phyloP scores from a whole-genome alignment of 1,140 invertebrate genomes.

The Pogonomyrmex barbatus region DNA sequence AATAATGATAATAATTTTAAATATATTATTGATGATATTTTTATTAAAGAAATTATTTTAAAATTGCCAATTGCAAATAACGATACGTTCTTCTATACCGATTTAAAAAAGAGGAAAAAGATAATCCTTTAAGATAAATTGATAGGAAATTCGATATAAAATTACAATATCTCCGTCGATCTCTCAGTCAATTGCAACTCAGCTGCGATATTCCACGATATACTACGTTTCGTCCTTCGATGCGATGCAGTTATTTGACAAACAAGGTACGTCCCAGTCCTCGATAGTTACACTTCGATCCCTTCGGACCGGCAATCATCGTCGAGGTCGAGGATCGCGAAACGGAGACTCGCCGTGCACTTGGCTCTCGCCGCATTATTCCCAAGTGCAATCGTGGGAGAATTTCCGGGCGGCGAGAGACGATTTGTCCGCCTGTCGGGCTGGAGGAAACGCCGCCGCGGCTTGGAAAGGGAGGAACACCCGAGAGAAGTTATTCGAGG shows the following conservation, averaged over 20 bases:
- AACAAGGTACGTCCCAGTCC: slow-evolving; percentile 18
- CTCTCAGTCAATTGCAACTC: slow-evolving; percentile 18
- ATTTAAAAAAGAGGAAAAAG: neutral
- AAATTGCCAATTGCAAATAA: neutral
- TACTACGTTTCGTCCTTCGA: neutral
- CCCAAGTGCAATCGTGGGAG: slow-evolving; percentile 49
- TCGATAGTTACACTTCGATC: slow-evolving; percentile 44
- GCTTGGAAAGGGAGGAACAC: slow-evolving; percentile 62
- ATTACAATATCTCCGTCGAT: neutral
- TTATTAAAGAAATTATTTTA: neutral
- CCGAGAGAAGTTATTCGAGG: slow-evolving; percentile 70
- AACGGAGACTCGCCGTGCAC: neutral
- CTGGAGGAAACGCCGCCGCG: slow-evolving; percentile 28
- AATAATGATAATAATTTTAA: neutral
- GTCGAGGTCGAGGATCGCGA: slow-evolving; percentile 26
- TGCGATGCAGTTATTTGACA: slow-evolving; percentile 40
- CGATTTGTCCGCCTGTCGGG: slow-evolving; percentile 55
- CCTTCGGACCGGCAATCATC: slow-evolving; percentile 54
- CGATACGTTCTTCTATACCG: neutral
- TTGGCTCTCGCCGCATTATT: slow-evolving; percentile 48
- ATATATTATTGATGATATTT: no score
- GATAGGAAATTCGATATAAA: neutral
- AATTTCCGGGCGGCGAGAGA: slow-evolving; percentile 45
- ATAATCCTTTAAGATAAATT: neutral
- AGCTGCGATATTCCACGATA: neutral